Evolutionary conservation across 1,140 invertebrate genomes (phyloP), one percentile per base, ranked within the genome.

Genomic region (Hesperophylax magnus): DNA sequence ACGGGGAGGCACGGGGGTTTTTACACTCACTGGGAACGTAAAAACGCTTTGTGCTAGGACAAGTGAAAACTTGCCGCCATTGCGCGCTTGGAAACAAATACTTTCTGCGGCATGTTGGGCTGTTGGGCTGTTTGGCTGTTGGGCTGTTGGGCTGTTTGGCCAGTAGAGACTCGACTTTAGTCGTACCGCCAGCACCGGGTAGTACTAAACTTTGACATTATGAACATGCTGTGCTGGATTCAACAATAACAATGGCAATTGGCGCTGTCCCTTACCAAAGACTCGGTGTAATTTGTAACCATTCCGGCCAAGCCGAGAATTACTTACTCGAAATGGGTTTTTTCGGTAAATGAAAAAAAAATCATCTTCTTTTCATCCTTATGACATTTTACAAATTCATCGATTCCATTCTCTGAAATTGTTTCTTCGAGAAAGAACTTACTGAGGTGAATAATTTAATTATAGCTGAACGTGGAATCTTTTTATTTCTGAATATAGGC

Each of bases 191-290:
- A 47, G 1, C 39, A 11, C 39, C 9, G 63, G 63, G 63, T 69
- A n/a, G 34, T 61, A 20, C 58, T 14, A 18, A 18, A 69, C 65
- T 18, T 18, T 7, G 52, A 27, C 69, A 72, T 72, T 72, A 72
- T 15, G 20, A 47, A 53, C 69, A 72, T 52, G 53, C 69, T 72
- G 69, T 54, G 69, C 69, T 53, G n/a, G 65, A 18, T 72, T 27
- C 47, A 53, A 53, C 52, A 72, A 72, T 53, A 72, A 72, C 69
- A 54, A 72, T 72, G 69, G 56, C 27, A 72, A 24, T 72, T 54
- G 47, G 11, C 53, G 24, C 24, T 27, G 22, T 8, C 52, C 69
- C 69, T 20, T 11, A 27, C 47, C 69, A 72, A 72, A 72, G 47
- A 54, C 22, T 72, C 69, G 17, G 22, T 72, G 47, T 72, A 56